Evolutionary conservation across 1,140 invertebrate genomes (phyloP).

Genomic region (Lepidostoma basale): DNA sequence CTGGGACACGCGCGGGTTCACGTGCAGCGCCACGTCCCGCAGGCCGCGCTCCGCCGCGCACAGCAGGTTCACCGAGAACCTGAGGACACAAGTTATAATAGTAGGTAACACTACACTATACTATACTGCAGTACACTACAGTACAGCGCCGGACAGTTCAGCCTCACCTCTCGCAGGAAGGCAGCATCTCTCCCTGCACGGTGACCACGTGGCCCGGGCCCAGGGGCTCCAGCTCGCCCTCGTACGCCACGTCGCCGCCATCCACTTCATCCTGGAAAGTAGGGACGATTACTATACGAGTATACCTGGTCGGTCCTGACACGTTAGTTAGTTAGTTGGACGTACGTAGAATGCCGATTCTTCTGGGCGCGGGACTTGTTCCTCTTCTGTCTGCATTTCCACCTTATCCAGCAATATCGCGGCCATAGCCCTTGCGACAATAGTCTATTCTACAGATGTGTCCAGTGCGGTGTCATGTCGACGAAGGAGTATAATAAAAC

Average conservation of each 20-base stretch:
- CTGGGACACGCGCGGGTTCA: slow-evolving; percentile 72
- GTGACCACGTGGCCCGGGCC: slow-evolving; percentile 33
- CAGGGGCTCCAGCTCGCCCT: slow-evolving; percentile 29
- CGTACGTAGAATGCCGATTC: too few species aligned
- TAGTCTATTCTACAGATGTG: too few species aligned
- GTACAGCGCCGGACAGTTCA: not conserved
- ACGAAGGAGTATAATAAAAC: too few species aligned
- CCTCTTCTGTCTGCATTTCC: too few species aligned
- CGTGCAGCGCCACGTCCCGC: slow-evolving; percentile 72
- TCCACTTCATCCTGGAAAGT: slow-evolving; percentile 41
- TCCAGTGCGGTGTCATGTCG: too few species aligned
- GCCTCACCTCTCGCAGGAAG: slow-evolving; percentile 40
- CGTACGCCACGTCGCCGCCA: slow-evolving; percentile 13
- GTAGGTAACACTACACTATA: not conserved
- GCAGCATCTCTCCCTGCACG: slow-evolving; percentile 27
- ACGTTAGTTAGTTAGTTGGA: too few species aligned
- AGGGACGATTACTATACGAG: too few species aligned
- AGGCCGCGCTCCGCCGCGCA: slow-evolving; percentile 30
- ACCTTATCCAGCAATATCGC: too few species aligned
- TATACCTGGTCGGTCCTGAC: too few species aligned
- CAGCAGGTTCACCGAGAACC: slow-evolving; percentile 39
- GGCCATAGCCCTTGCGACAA: too few species aligned
- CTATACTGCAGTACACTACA: not conserved
- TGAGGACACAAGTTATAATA: slow-evolving; percentile 8
- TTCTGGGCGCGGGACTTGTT: too few species aligned